Base-by-base conservation (phyloP, 2,797 vertebrate species). In the Epinephelus malabaricus region DNA sequence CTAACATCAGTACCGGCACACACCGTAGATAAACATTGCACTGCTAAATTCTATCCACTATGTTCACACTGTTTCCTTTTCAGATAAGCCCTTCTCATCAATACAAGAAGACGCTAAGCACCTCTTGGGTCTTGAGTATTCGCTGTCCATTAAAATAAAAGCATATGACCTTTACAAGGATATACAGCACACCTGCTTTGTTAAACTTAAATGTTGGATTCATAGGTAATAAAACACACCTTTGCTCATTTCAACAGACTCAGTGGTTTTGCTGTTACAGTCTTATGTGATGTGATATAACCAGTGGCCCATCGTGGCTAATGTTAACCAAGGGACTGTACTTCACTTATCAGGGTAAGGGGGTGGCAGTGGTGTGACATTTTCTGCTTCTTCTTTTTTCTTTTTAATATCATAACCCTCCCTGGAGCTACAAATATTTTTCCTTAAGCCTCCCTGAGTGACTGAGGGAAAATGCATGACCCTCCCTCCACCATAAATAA, bases 1-100 rank as follows among this genome's bases (percentile, higher is more conserved):
- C 25, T 19, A 67, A 53, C 34, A 69, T 69, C 27, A 70, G 56
- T n/a, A 59, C 7, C 49, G 65, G 19, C 27, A 73, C 9, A 55
- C 45, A 53, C 11, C 55, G 50, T 34, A 45, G 51, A 64, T 59
- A 11, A 21, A 30, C 56, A 59, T 4, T 23, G 13, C 23, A 4
- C 46, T 63, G 19, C 23, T 50, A 14, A 34, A 30, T 55, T 70
- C 23, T 19, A 10, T 50, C 14, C 23, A 18, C 50, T 58, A 30
- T 43, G 17, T 18, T 47, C 27, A 69, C 21, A 51, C 5, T 46
- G 64, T 51, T 27, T 50, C 38, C 46, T 30, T 40, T 54, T 34
- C 27, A 55, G 12, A n/a, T 51, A 56, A 73, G 14, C 54, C 40
- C 14, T 18, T 21, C 5, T 60, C 23, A 54, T 43, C 15, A 23